Evolutionary conservation across 2,113 vertebrate species (phyloP).

Genomic region (Bos indicus): DNA sequence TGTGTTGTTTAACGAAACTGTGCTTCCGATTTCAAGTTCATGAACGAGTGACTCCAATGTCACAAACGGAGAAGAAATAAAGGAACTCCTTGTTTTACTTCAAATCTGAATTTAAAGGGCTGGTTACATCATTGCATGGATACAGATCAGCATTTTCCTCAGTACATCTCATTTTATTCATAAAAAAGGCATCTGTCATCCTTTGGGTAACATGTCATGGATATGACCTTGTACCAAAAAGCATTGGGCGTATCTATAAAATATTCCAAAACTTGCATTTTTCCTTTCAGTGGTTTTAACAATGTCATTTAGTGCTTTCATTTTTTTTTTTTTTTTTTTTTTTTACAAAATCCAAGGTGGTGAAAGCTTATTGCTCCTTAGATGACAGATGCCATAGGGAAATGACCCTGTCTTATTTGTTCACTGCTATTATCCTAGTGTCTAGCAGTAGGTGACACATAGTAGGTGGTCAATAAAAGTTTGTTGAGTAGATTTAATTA

Average conservation of each 20-base stretch:
- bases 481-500: conserved; percentile 12
- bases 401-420: background rate
- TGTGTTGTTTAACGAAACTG: conserved; percentile 20
- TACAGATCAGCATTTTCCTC: background rate
- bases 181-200: conserved; percentile 7
- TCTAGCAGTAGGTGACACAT: background rate
- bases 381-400: background rate
- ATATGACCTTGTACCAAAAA: background rate
- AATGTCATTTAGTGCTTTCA: background rate
- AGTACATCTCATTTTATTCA: conserved; percentile 12
- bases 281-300: conserved; percentile 14
- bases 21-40: conserved; percentile 41
- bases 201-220: background rate
- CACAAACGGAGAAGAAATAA: conserved; percentile 34
- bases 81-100: conserved; percentile 23
- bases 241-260: background rate
- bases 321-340: background rate
- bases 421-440: background rate
- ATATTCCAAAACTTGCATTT: background rate
- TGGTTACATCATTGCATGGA: background rate
- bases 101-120: conserved; percentile 40
- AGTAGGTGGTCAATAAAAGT: background rate
- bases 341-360: background rate
- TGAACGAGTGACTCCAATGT: conserved; percentile 28
- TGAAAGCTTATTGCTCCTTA: conserved; percentile 24